These are phyloP conservation scores for Trichonephila clavata DNA, from an alignment of 1,140 invertebrate species.

Conservation along the genomic window DNA sequence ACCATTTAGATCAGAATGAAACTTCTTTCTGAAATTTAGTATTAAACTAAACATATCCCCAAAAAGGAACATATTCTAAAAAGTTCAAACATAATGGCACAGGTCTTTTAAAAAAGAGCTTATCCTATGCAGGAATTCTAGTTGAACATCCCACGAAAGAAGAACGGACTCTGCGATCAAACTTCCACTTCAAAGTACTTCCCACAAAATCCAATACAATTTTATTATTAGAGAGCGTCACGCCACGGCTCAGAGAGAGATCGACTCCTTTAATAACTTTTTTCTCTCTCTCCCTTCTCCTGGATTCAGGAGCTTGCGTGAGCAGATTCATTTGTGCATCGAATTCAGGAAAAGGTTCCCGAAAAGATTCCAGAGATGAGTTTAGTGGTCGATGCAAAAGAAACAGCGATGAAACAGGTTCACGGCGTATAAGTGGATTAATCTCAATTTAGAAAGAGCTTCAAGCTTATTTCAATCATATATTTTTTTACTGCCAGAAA, in stretches of 20 bases:
- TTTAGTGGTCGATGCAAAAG: conserved; percentile 30
- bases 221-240: conserved; percentile 43
- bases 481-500: background rate
- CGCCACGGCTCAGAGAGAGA: conserved; percentile 28
- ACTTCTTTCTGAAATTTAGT: background rate
- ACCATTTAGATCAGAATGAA: too few relatives aligned
- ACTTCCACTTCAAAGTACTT: conserved; percentile 20
- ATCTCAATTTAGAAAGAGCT: conserved; percentile 41
- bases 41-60: background rate
- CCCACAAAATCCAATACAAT: conserved; percentile 34
- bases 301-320: background rate
- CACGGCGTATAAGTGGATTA: conserved; percentile 7
- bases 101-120: background rate
- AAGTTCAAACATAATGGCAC: too few relatives aligned
- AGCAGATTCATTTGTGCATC: conserved; percentile 22
- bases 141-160: conserved; percentile 7
- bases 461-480: conserved; percentile 19
- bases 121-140: background rate
- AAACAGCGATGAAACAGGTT: conserved; percentile 28
- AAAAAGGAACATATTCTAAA: background rate
- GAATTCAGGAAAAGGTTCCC: conserved; percentile 27
- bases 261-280: conserved; percentile 48
- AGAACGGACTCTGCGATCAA: background rate
- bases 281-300: background rate
- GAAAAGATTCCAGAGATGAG: conserved; percentile 29